A percentile compares a stretch with the other conserved stretches of the same genome.
Evolutionary conservation across 2,888 invertebrate species (phyloP).

Genomic region (Lumbricus terrestris): DNA sequence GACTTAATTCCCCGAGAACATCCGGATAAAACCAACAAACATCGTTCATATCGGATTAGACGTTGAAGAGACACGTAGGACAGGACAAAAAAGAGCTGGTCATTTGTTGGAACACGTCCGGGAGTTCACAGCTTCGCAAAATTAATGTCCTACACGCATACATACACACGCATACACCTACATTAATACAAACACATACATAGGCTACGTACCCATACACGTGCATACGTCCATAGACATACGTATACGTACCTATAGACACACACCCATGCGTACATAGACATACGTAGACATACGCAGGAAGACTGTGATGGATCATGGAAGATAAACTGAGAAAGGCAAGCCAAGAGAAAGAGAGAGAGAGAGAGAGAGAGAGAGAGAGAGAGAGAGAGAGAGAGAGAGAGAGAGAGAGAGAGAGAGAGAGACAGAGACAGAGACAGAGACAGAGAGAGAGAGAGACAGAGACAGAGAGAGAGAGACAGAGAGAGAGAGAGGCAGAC

Average conservation of each 20-base stretch:
- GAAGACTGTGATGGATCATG: no score
- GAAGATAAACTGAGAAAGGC: no score
- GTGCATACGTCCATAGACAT: no score
- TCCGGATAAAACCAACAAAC: neutral
- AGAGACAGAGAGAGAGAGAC: neutral
- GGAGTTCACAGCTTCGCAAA: neutral
- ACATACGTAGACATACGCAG: no score
- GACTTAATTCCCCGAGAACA: neutral
- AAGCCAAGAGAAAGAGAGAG: neutral
- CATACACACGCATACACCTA: no score
- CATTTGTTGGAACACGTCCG: neutral
- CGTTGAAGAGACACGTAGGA: neutral
- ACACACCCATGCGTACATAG: no score
- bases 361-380: no score
- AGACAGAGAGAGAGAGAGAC: neutral
- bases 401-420: neutral
- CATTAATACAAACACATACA: no score
- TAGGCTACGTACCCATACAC: no score
- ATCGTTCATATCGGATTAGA: neutral
- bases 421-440: neutral
- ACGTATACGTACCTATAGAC: no score
- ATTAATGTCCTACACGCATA: neutral
- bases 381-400: neutral
- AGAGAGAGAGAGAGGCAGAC: neutral
- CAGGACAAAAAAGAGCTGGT: neutral